phyloP scores from a whole-genome alignment of 2,797 vertebrate species.

The Otolemur crassicaudatus region DNA sequence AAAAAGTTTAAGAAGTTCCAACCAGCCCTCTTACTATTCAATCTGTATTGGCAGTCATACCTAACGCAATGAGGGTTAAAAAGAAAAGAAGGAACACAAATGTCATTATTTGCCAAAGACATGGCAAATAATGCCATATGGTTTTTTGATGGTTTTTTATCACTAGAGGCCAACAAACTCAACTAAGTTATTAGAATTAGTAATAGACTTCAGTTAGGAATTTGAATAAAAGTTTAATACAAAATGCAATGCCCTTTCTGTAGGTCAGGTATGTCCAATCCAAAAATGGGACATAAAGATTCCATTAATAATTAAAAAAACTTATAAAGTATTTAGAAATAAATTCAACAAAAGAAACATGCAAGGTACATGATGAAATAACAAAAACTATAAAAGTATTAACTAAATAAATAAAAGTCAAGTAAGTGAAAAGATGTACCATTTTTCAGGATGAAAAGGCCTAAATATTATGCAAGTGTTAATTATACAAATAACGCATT shows the following conservation, averaged over 20 bases:
- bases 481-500: neutral
- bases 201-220: neutral
- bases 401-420: constrained; percentile 36
- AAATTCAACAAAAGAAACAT: neutral
- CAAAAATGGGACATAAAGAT: neutral
- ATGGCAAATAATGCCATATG: neutral
- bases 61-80: neutral
- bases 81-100: neutral
- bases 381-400: neutral
- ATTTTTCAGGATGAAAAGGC: neutral
- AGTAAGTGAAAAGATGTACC: neutral
- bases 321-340: neutral
- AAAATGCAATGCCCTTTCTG: neutral
- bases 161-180: neutral
- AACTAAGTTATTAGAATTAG: neutral
- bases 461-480: neutral
- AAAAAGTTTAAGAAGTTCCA: constrained; percentile 5
- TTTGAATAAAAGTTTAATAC: neutral
- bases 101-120: neutral
- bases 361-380: neutral
- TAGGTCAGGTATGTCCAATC: neutral
- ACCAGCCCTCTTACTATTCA: neutral
- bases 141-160: neutral
- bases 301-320: neutral
- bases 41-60: neutral